phyloP scores from a whole-genome alignment of 2,113 vertebrate genomes.

The Scatophagus argus region DNA sequence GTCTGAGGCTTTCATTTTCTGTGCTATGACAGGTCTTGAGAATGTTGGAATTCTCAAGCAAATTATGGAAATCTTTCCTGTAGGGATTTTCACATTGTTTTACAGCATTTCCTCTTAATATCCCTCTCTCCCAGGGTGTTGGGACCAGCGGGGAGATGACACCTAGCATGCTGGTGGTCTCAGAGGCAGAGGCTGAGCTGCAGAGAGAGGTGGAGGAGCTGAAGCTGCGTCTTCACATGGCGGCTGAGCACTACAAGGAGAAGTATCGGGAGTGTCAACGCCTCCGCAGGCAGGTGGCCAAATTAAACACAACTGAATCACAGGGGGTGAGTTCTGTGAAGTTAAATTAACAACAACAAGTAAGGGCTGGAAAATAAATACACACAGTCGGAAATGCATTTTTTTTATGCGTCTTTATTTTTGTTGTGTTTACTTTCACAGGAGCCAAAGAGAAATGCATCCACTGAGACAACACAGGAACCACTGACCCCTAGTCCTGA shows the following conservation, averaged over 20 bases:
- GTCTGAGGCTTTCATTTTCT: not conserved
- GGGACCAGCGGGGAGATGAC: slow-evolving; percentile 69
- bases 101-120: not conserved
- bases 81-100: not conserved
- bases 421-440: slow-evolving; percentile 45
- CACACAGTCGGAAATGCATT: accelerated
- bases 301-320: slow-evolving; percentile 86
- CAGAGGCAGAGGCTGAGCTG: slow-evolving; percentile 91
- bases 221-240: slow-evolving; percentile 97
- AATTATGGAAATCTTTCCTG: not conserved
- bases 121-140: slow-evolving; percentile 70
- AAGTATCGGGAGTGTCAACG: slow-evolving; percentile 98
- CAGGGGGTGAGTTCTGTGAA: slow-evolving; percentile 81
- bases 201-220: slow-evolving; percentile 98
- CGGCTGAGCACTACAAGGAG: slow-evolving; percentile 98
- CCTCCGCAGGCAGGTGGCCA: slow-evolving; percentile 94
- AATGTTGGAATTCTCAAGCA: not conserved
- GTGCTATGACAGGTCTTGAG: not conserved
- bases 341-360: not conserved
- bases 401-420: not conserved
- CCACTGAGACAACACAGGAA: slow-evolving; percentile 74
- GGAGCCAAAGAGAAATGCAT: slow-evolving; percentile 81
- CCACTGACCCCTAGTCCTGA: slow-evolving; percentile 73
- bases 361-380: not conserved
- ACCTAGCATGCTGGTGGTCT: slow-evolving; percentile 62